A percentile compares a stretch with the other conserved stretches of the same genome.
These are phyloP conservation scores for Ploceus nigricollis DNA, from an alignment of 2,113 vertebrate genomes.

Conservation along the genomic window DNA sequence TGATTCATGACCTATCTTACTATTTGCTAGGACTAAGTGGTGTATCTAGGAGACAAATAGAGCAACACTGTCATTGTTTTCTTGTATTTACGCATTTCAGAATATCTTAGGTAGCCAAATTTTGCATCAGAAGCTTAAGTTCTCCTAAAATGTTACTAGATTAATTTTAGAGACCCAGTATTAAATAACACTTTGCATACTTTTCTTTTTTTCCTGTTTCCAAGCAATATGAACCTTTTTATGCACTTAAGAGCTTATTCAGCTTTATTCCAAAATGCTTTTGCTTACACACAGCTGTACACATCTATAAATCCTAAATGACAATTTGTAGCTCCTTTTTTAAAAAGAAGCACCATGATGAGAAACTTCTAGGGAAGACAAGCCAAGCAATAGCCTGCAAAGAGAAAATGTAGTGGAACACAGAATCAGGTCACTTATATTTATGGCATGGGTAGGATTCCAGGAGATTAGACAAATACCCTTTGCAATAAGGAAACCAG, in stretches of 20 bases:
- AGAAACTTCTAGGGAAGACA: neutral
- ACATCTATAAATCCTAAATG: neutral
- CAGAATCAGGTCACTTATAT: neutral
- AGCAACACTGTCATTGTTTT: constrained; percentile 22
- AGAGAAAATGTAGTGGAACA: neutral
- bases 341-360: neutral
- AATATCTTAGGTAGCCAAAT: neutral
- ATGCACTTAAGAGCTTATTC: neutral
- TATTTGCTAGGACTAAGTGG: neutral
- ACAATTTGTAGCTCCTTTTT: neutral
- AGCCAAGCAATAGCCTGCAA: neutral
- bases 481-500: neutral
- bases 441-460: neutral
- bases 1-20: neutral
- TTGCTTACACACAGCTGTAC: neutral
- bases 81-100: constrained; percentile 3
- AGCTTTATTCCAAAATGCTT: neutral
- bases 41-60: constrained; percentile 43
- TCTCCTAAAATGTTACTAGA: neutral
- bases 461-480: neutral
- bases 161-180: neutral
- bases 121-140: neutral
- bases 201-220: neutral
- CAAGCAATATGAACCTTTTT: neutral
- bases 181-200: neutral